Conservation (phyloP, 2,113 vertebrate genomes). For the Lycocorax pyrrhopterus region DNA sequence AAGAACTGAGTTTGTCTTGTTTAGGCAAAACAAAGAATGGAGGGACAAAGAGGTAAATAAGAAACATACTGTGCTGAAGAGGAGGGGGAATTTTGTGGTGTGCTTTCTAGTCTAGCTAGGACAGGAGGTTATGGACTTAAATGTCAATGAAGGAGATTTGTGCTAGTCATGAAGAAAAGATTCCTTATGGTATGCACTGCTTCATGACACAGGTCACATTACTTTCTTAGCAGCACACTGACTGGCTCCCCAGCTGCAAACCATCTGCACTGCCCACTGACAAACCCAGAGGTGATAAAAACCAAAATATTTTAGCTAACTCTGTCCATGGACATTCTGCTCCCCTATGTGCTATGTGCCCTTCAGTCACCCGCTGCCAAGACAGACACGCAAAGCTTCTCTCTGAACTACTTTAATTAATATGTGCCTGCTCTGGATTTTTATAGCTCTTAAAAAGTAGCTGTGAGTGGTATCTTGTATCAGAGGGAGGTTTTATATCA, state of each 20-base stretch:
- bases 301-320: background rate
- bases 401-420: conserved; percentile 7
- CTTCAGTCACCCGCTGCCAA: background rate
- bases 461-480: background rate
- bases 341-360: accelerated
- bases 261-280: conserved; percentile 5
- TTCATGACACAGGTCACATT: background rate
- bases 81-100: background rate
- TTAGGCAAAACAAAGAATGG: background rate
- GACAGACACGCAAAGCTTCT: background rate
- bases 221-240: background rate
- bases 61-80: background rate
- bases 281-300: background rate
- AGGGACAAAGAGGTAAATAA: background rate
- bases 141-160: background rate
- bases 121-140: background rate
- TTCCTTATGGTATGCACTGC: background rate
- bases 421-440: background rate
- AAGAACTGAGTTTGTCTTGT: background rate
- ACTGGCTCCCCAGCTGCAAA: conserved; percentile 3
- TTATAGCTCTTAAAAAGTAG: conserved; percentile 27
- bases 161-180: background rate
- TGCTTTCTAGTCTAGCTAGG: background rate
- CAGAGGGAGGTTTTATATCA: background rate
- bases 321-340: background rate